Base-by-base conservation (phyloP, 2,797 vertebrate species). In the Typhlichthys subterraneus region DNA sequence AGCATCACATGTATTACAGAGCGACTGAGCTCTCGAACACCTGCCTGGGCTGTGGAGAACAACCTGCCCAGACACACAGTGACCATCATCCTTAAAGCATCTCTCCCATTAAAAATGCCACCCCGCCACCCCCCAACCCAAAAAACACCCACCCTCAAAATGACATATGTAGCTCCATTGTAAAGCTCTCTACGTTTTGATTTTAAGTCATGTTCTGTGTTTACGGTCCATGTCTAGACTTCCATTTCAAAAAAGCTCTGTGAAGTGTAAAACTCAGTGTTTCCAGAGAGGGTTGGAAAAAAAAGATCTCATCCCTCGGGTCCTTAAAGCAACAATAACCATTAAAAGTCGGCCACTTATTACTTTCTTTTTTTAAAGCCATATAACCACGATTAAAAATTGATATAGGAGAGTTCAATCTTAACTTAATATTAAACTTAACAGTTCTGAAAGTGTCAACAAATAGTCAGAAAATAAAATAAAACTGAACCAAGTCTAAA, bases 371-470 rank as follows among this genome's bases (percentile, higher is more conserved):
- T 92, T 59, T 80, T 94, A 94, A 93, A 94, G 93, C 93, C 91
- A 93, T 93, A 87, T 88, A 94, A 94, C 92, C 93, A 91, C 85
- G 80, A 85, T 89, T 91, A 86, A 76, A 88, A 89, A 90, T 83
- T 81, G 86, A 91, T 89, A 88, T 33, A 73, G 56, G 76, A 77
- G 80, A 77, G 80, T 82, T 90, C 87, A 90, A 81, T 83, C 78
- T 90, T 85, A 92, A 92, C 85, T 87, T 86, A 88, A 81, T 79
- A 83, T 83, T 86, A 87, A 75, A 88, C 70, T 80, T 86, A 88
- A 89, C 80, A 85, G 79, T 93, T 94, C 87, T 89, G 92, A 93
- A 94, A 94, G 93, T 94, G 92, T 93, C 88, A 91, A 94, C 94
- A 94, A 94, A 94, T 88, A 93, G 91, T 94, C 92, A 93, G 93